Base-by-base conservation (phyloP, 2,797 vertebrate species). In the Carapus acus region DNA sequence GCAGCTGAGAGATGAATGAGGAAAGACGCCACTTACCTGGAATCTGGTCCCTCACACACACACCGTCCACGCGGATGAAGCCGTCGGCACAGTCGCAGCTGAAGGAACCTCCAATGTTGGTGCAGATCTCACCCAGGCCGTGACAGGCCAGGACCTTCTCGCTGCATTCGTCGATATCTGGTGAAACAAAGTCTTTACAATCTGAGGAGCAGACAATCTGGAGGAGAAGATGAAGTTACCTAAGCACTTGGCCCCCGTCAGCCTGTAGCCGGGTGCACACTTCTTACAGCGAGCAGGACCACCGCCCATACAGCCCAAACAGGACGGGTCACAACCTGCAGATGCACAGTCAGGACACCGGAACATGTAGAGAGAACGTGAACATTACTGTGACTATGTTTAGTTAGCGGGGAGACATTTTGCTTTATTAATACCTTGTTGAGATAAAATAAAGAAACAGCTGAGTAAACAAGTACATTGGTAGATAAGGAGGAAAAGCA, bases 221-320 rank as follows among this genome's bases (percentile, higher is more conserved):
- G 6, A 8, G 2, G 1, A 45, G 11, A 1, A 19, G 39, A 17
- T 40, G 8, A 37, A 46, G 9, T 90, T 72, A 97, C 95, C 94
- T 14, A 93, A 80, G 79, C 94, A 98, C 73, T 93, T 96, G 62
- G 89, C 83, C 33, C 91, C 93, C 0, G 87, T 85, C 49, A 91
- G 83, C 74, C 85, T 88, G 83, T 90, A 97, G 12, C 94, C 95
- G 24, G 83, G 71, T 48, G 92, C 90, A 78, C 95, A 98, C 56
- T 90, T 95, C 80, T 88, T 93, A 81, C 95, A 98, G 61, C 91
- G 91, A 47, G 91, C 89, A 0, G 93, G 85, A 56, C 95, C 94
- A 0, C 90, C 83, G 0, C 93, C 93, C 91, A 96, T 93, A 77
- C 95, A 98, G 55, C 93, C 91, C 1, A 89, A 86, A 71, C 95